Base-by-base conservation (phyloP, 2,888 invertebrate genomes). In the Emmelina monodactyla region DNA sequence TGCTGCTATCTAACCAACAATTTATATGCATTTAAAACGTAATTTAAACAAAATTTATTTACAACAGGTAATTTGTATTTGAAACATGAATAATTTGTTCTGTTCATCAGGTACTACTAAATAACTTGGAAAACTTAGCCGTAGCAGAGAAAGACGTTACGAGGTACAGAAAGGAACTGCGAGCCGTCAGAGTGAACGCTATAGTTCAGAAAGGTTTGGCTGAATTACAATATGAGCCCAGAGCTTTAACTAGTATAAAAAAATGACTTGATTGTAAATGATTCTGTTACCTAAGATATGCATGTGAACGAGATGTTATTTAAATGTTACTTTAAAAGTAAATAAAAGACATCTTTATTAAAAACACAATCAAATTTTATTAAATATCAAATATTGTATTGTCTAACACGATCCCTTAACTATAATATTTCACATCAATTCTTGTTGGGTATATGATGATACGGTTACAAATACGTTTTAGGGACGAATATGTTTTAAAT, bases 331-430 rank as follows among this genome's bases (percentile, higher is more conserved):
- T 3, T 2, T 12, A 14, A 7, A 29, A 11, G 2, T 3, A 10
- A 66, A 62, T 63, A 60, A 70, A 69, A 65, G 32, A 28, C 44
- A 32, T 16, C 35, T 40, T 11, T 72, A 68, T 61, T n/a, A 69
- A 76, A 76, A 79, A 78, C 78, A 78, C 79, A 76, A 76, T 78
- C 76, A 76, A 75, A 72, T 78, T 76, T 76, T 76, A 73, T 75
- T 79, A 70, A 71, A 78, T 79, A 79, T 78, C 76, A 79, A 78
- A 79, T 79, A 79, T 67, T 76, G 79, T 79, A 79, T 79, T 79
- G 79, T 79, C 79, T 79, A 79, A 79, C 79, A 79, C 79, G 76
- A 79, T 73, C 68, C 68, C 73, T 76, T 79, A 76, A 64, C 69
- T 76, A 72, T 71, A 68, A 76, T 75, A 72, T 72, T 76, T 71